Base-by-base conservation (phyloP, 2,888 invertebrate species). In the Brachylomia viminalis region DNA sequence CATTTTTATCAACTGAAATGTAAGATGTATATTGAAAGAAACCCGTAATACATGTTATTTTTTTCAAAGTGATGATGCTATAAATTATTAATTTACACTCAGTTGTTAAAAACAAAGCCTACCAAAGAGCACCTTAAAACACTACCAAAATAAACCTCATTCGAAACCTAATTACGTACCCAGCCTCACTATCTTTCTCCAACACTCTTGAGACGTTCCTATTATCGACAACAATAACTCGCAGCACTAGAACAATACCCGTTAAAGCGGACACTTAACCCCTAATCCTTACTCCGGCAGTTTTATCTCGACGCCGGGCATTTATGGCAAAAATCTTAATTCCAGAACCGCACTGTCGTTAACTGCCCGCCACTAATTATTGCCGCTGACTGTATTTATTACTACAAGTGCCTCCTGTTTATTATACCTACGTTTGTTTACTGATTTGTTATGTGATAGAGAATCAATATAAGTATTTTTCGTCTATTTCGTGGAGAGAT, bases 321-420 rank as follows among this genome's bases (percentile, higher is more conserved):
- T 96, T 96, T 96, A 96, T 95, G 93, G 96, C 95, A 95, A 96
- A 96, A 96, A 96, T 96, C 96, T 96, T 96, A 96, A 96, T 96
- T 95, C 94, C 92, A 89, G 89, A 73, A 86, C 90, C 90, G 90
- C 91, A 90, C 95, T 95, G 96, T 91, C 94, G 94, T 95, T 96
- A 96, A 96, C 95, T 95, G 96, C 95, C 95, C 94, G 92, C 89
- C 92, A 91, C 95, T 96, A 96, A 96, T 96, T 96, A 96, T 95
- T 92, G 92, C 91, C 93, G 91, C 91, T 88, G 91, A 92, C 94
- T 93, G 96, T 94, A 94, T 96, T 94, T 95, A 95, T 95, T 96
- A 95, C 92, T 85, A 86, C 83, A 88, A 94, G 92, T 91, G 91
- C 76, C 77, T 82, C 71, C 23, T 72, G 49, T 87, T 83, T 80